Evolutionary conservation across 2,888 invertebrate species (phyloP).

Genomic region (Eupithecia tripunctaria): DNA sequence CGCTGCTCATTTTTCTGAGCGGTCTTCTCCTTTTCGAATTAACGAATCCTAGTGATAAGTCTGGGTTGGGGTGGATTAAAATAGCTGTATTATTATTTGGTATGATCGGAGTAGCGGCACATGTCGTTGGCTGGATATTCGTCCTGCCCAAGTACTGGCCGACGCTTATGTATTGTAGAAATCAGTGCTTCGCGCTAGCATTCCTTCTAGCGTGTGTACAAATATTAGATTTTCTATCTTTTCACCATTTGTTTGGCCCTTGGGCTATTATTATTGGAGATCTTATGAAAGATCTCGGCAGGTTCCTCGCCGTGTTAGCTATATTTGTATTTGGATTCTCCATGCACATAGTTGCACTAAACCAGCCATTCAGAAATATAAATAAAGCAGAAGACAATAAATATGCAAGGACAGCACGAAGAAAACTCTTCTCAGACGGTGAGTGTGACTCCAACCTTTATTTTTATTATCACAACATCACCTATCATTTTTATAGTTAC

Average conservation of each 20-base stretch:
- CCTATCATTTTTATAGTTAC: conserved; percentile 26
- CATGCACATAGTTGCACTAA: conserved; percentile 97
- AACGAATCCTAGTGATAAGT: conserved; percentile 98
- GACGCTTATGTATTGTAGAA: conserved; percentile 95
- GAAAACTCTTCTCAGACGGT: conserved; percentile 90
- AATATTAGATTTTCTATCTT: conserved; percentile 98
- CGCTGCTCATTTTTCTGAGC: conserved; percentile 96
- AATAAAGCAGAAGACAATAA: conserved; percentile 85
- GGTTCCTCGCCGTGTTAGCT: conserved; percentile 98
- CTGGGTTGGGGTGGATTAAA: conserved; percentile 97
- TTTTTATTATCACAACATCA: conserved; percentile 23
- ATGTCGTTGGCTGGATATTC: conserved; percentile 91
- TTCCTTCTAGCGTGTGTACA: conserved; percentile 98
- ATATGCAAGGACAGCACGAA: conserved; percentile 82
- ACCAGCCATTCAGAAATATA: conserved; percentile 94
- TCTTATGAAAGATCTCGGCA: conserved; percentile 95
- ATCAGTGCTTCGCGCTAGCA: conserved; percentile 98
- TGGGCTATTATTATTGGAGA: conserved; percentile 99
- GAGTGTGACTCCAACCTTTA: conserved; percentile 61
- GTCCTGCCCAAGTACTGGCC: conserved; percentile 90
- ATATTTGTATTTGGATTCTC: conserved; percentile 99
- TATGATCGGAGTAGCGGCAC: conserved; percentile 95
- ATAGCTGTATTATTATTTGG: conserved; percentile 93
- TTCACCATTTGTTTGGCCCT: conserved; percentile 99
- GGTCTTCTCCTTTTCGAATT: conserved; percentile 97